Conservation (phyloP, 1,140 invertebrate species). For the Vanessa atalanta region DNA sequence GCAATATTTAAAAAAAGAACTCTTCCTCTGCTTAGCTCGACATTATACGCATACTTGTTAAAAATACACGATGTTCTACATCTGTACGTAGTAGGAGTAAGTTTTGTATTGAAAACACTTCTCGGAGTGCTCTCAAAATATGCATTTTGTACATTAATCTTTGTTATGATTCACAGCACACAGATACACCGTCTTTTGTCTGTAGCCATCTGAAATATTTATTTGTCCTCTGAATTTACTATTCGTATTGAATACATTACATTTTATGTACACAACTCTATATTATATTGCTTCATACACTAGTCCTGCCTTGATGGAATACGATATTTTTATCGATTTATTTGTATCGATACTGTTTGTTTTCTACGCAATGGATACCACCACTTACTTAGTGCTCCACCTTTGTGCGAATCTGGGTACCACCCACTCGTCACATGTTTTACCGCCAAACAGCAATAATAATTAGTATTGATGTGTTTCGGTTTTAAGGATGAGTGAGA, state of each 20-base stretch:
- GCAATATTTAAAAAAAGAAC: too few relatives aligned
- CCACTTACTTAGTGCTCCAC: too few relatives aligned
- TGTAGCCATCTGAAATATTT: conserved; percentile 40
- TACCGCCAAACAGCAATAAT: too few relatives aligned
- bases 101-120: conserved; percentile 18
- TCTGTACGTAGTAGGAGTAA: background rate
- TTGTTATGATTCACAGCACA: conserved; percentile 40
- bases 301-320: background rate
- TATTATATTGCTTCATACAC: background rate
- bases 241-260: conserved; percentile 16
- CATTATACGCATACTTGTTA: too few relatives aligned
- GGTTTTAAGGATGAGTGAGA: too few relatives aligned
- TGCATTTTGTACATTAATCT: conserved; percentile 42
- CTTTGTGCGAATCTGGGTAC: too few relatives aligned
- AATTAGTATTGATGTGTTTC: too few relatives aligned
- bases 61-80: background rate
- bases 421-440: too few relatives aligned
- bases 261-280: background rate
- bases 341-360: too few relatives aligned
- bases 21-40: too few relatives aligned
- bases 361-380: too few relatives aligned
- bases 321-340: background rate
- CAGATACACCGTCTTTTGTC: conserved; percentile 41
- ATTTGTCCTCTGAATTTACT: conserved; percentile 25
- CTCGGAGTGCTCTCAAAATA: conserved; percentile 21